Base-by-base conservation (phyloP, 2,797 vertebrate species). In the Anguilla obscura region DNA sequence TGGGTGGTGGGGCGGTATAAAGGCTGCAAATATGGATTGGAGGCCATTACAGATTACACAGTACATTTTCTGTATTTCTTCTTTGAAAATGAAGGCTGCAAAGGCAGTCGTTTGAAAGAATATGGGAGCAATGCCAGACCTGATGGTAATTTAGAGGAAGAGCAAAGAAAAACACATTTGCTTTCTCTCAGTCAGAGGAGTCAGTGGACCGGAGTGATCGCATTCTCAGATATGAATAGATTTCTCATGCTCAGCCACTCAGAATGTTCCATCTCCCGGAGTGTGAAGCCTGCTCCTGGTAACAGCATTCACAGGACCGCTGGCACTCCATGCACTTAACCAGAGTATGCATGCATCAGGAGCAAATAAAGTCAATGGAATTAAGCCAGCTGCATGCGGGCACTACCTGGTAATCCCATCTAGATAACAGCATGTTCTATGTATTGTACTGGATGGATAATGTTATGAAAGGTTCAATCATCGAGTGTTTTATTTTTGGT, bases 131-230 rank as follows among this genome's bases (percentile, higher is more conserved):
- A 14, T 14, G 74, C 30, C 74, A 79, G 16, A 18, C 30, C 74
- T 40, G 74, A 79, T 79, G 74, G 74, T 36, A 79, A 79, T 36
- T 79, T 18, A 40, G 74, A 79, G 33, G 74, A 79, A 36, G 74
- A 79, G 33, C 30, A 18, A 16, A 79, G 74, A 79, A 40, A 71
- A 71, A 36, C 16, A 40, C 33, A 36, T 33, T 79, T 36, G 74
- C 36, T 33, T 79, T 79, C 30, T 12, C 69, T 71, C 69, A 71
- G n/a, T 71, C 69, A 30, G 69, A 45, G 16, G 79, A 82, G 40
- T n/a, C 24, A 45, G 74, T n/a, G 79, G 24, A 82, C 79, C 18
- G 45, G 16, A 82, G 40, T 30, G 40, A 45, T 82, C 40, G 14
- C 74, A 18, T 21, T 82, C 36, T 50, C 79, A 45, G 14, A 76